phyloP scores from a whole-genome alignment of 1,140 invertebrate species.

The Subanguina moxae region DNA sequence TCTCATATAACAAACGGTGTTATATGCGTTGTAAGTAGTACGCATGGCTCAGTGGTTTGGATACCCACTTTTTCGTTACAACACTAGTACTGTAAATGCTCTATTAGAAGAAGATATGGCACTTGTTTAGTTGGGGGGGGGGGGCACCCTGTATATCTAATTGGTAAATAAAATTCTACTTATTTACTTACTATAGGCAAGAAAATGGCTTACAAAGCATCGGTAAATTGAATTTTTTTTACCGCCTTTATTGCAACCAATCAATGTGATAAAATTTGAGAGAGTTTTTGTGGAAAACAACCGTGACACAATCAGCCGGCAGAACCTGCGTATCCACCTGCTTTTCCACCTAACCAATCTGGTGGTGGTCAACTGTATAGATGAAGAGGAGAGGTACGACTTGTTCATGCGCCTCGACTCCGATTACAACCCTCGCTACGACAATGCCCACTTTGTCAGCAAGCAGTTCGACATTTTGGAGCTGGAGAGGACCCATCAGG shows the following conservation, averaged over 20 bases:
- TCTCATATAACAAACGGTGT: no score
- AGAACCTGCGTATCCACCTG: conserved; percentile 22
- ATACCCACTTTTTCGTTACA: no score
- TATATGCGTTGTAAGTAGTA: no score
- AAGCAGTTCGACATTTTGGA: conserved; percentile 11
- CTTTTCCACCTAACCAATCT: conserved; percentile 20
- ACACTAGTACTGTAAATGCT: no score
- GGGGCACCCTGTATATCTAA: no score
- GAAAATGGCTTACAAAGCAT: conserved; percentile 27
- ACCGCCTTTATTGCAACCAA: not conserved
- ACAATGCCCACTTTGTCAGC: conserved; percentile 19
- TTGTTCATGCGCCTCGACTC: conserved; percentile 18
- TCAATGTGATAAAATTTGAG: conserved; percentile 8
- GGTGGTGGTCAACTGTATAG: conserved; percentile 3
- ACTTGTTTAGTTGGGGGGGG: no score
- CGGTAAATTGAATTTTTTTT: conserved; percentile 10
- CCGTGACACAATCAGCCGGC: conserved; percentile 1
- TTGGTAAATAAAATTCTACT: no score
- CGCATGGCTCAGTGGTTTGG: no score
- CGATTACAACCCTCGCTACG: conserved; percentile 8
- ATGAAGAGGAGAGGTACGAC: conserved; percentile 31
- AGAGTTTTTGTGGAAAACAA: conserved; percentile 20
- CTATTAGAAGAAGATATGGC: no score
- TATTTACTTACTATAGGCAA: not conserved
- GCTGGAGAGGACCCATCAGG: conserved; percentile 1